Evolutionary conservation across 2,888 invertebrate species (phyloP).

Genomic region (Ophion ellenae): DNA sequence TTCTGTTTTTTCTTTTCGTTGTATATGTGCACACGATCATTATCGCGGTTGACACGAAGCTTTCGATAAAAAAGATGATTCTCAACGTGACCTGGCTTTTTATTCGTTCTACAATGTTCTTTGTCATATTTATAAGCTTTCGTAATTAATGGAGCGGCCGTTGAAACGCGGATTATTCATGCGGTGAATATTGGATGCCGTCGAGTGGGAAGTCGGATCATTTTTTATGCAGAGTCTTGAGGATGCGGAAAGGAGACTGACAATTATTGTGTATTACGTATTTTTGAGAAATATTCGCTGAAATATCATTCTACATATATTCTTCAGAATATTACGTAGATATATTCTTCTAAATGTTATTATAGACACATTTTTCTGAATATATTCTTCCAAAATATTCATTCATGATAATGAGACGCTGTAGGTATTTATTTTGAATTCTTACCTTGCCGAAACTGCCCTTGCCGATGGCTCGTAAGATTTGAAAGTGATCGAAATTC

Average conservation of each 20-base stretch:
- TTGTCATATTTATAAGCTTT: not conserved
- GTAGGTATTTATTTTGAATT: not conserved
- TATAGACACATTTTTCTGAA: too few relatives aligned
- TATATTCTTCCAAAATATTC: too few relatives aligned
- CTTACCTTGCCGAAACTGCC: slow-evolving; percentile 95
- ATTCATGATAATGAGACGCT: not conserved
- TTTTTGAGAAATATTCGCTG: too few relatives aligned
- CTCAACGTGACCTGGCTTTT: not conserved
- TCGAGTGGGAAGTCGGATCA: not conserved
- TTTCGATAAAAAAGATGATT: slow-evolving; percentile 9
- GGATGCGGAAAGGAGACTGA: too few relatives aligned
- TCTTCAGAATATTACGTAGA: too few relatives aligned
- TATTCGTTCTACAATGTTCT: not conserved
- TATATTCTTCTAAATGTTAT: too few relatives aligned
- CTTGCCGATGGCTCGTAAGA: slow-evolving; percentile 93
- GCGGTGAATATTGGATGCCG: not conserved
- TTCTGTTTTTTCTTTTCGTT: not conserved
- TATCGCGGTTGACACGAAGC: not conserved
- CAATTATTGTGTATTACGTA: too few relatives aligned
- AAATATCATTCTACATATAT: too few relatives aligned
- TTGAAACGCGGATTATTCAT: not conserved
- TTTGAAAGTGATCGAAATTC: slow-evolving; percentile 94
- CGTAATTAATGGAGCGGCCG: not conserved
- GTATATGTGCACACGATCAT: not conserved
- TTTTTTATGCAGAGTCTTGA: too few relatives aligned